Base-by-base conservation (phyloP, 2,797 vertebrate genomes). In the Podarcis siculus region DNA sequence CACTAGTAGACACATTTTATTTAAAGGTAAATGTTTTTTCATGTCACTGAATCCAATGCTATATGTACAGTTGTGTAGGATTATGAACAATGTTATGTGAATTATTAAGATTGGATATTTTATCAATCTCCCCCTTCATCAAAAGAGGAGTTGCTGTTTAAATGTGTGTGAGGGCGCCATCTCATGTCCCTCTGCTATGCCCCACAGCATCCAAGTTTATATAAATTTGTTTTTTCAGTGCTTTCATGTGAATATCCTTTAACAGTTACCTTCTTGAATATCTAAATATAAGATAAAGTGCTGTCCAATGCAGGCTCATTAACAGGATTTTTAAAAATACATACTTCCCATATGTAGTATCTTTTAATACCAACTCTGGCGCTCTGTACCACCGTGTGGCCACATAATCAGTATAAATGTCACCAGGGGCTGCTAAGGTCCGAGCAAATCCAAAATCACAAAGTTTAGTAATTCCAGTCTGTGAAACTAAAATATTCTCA, bases 361-460 rank as follows among this genome's bases (percentile, higher is more conserved):
- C 93, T 93, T 96, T 94, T 91, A 96, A 93, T 72, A 95, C 92
- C 83, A 95, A 86, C 89, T 96, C 94, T 83, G 95, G 95, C 93
- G 93, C 94, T 90, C 96, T 92, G 89, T 95, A 95, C 92, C 95
- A 96, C 67, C 86, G 64, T 55, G 93, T 96, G 82, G 95, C 94
- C 91, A 96, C 94, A 77, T 95, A 96, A 85, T 95, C 96, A 9
- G 93, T 96, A 85, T 93, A 95, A 91, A 95, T 77, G 77, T 96
- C 96, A 81, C 94, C 95, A 78, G 94, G 91, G 75, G 88, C 92
- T 84, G 91, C 94, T 90, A 96, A 89, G 1, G 87, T 93, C 86
- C 95, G 93, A 91, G 96, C 93, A 96, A 97, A 97, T 86, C 91
- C 94, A 90, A 96, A 97, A 94, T 96, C 95, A 96, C 95, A 96